phyloP scores from a whole-genome alignment of 2,797 vertebrate genomes.

The Karalla daura region DNA sequence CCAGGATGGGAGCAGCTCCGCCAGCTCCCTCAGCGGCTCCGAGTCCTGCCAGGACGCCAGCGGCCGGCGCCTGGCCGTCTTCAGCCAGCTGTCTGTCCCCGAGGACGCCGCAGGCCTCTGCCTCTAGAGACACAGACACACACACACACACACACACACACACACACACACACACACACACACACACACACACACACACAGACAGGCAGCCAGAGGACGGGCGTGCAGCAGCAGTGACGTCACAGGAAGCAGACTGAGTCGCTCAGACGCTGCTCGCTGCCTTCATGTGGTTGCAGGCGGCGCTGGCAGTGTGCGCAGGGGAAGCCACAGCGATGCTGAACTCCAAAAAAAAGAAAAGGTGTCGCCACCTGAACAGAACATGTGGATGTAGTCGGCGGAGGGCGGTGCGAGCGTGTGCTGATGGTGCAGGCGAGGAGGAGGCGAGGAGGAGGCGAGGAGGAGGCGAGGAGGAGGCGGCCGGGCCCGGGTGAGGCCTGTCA shows the following conservation, averaged over 20 bases:
- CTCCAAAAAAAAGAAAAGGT: slow-evolving; percentile 16
- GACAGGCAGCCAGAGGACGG: background rate
- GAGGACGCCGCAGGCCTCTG: slow-evolving; percentile 75
- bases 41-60: slow-evolving; percentile 76
- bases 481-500: too few species aligned
- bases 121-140: slow-evolving; percentile 58
- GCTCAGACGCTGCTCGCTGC: background rate
- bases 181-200: slow-evolving; percentile 8
- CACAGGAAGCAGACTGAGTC: slow-evolving; percentile 31
- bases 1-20: slow-evolving; percentile 84
- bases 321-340: slow-evolving; percentile 27
- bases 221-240: too few species aligned
- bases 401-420: too few species aligned
- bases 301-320: background rate
- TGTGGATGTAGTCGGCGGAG: too few species aligned
- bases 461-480: too few species aligned
- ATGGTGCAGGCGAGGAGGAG: too few species aligned
- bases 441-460: too few species aligned
- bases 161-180: background rate
- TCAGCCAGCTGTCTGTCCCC: slow-evolving; percentile 89
- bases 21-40: slow-evolving; percentile 85
- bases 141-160: slow-evolving; percentile 7
- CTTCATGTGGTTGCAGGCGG: slow-evolving; percentile 28
- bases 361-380: slow-evolving; percentile 29
- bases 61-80: slow-evolving; percentile 86